Evolutionary conservation across 2,113 vertebrate genomes (phyloP), one percentile per base, ranked within the genome.

Genomic region (Suncus etruscus): DNA sequence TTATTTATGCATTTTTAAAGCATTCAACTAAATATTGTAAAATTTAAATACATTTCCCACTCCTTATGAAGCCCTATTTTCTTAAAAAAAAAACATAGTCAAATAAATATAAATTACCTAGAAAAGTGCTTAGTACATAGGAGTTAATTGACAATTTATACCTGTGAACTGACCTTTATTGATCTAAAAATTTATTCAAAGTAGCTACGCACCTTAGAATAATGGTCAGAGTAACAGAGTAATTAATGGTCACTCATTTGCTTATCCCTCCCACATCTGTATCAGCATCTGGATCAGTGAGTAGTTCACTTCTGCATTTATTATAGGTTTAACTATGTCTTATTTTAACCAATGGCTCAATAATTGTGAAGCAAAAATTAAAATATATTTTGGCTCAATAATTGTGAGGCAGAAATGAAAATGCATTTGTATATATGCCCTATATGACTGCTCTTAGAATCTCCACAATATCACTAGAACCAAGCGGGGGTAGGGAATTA

Each of bases 31-130:
- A 83, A 91, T 73, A 68, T 8, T 69, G 6, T 24, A 75, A 90
- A 89, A 74, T 58, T 81, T 1, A 45, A 68, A 65, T 51, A 4
- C 2, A 76, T 90, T 48, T 86, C n/a, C 32, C 10, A 39, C 2
- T 51, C 22, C 9, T 39, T 72, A 15, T 83, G 27, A 86, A 92
- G 7, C 27, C 10, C 91, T 77, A 69, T 6, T 24, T 51, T 12
- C 18, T 69, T 9, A 61, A 81, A 61, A 61, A 81, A 61, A 92
- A 51, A 86, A 63, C 6, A 72, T 69, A 7, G 18, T 8, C 61
- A 93, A 73, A 51, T 54, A 91, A 31, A 61, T 72, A 70, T 31
- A 73, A 80, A 69, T 81, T 63, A 83, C 65, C 24, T 24, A 72
- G 78, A 22, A 87, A 92, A 74, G 16, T 81, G 10, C 11, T 69